Evolutionary conservation across 2,797 vertebrate species (phyloP).

Genomic region (Diglossa cyanea): DNA sequence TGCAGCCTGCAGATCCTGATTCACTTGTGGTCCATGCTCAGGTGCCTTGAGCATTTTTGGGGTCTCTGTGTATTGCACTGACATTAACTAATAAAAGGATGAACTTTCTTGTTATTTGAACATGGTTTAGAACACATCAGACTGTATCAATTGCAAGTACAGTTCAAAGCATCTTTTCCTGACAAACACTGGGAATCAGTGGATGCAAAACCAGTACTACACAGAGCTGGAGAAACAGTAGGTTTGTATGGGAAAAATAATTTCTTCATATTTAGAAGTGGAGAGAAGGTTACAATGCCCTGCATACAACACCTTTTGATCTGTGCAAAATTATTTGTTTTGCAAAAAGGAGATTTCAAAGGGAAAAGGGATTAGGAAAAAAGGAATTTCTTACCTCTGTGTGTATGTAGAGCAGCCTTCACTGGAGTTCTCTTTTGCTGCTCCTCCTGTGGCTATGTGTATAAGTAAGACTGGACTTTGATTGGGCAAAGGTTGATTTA

Average conservation of each 20-base stretch:
- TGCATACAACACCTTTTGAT: background rate
- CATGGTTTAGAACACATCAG: background rate
- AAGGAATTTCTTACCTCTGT: conserved; percentile 70
- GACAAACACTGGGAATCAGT: background rate
- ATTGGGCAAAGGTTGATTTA: conserved; percentile 89
- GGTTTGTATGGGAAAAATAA: background rate
- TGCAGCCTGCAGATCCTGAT: background rate
- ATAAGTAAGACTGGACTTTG: conserved; percentile 82
- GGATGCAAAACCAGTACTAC: background rate
- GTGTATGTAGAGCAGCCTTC: background rate
- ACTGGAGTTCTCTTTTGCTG: background rate
- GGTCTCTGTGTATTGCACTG: background rate
- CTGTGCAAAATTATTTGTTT: background rate
- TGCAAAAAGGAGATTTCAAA: background rate
- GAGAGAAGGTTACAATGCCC: background rate
- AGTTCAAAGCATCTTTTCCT: background rate
- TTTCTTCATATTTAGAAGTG: background rate
- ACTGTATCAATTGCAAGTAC: background rate
- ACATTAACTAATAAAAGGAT: background rate
- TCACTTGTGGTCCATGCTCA: background rate
- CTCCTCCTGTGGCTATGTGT: background rate
- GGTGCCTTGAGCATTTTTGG: background rate
- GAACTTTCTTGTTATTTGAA: background rate
- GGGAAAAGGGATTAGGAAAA: background rate
- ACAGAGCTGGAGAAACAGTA: background rate